Evolutionary conservation across 2,888 invertebrate species (phyloP).

Genomic region (Dichetophora obliterata): DNA sequence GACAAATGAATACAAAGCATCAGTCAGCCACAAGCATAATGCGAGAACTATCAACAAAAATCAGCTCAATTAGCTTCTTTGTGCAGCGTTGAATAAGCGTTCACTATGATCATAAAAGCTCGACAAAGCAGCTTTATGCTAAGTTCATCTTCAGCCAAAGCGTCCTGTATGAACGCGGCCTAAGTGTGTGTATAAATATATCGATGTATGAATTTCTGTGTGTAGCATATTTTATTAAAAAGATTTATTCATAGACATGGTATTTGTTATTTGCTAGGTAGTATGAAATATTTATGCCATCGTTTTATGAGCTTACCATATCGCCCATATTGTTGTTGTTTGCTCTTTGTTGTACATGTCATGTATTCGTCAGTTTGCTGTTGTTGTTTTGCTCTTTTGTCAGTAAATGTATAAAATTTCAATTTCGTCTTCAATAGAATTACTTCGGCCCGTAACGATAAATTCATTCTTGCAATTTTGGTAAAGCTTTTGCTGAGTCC

Average conservation of each 20-base stretch:
- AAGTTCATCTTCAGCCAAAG: no score
- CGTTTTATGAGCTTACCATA: not conserved
- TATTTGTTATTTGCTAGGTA: conserved; percentile 11
- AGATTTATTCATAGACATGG: conserved; percentile 37
- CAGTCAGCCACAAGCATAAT: no score
- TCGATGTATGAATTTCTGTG: not conserved
- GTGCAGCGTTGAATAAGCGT: no score
- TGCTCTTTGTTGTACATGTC: not conserved
- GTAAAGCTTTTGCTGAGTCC: no score
- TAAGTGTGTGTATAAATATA: conserved; percentile 1
- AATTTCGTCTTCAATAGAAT: not conserved
- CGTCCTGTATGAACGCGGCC: no score
- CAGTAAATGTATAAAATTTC: not conserved
- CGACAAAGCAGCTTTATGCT: no score
- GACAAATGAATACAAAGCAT: no score
- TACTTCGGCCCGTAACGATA: not conserved
- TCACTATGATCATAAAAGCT: no score
- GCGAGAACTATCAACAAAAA: no score
- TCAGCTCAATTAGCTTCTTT: no score
- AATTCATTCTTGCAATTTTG: no score
- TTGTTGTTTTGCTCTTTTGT: not conserved
- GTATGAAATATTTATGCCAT: conserved; percentile 30
- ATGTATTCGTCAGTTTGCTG: not conserved
- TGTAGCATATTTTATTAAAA: conserved; percentile 28
- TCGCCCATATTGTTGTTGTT: not conserved